A percentile compares a stretch with the other conserved stretches of the same genome.
These are phyloP conservation scores for Enteromius afrohamiltoni DNA, from an alignment of 2,797 vertebrate species.

Conservation along the genomic window DNA sequence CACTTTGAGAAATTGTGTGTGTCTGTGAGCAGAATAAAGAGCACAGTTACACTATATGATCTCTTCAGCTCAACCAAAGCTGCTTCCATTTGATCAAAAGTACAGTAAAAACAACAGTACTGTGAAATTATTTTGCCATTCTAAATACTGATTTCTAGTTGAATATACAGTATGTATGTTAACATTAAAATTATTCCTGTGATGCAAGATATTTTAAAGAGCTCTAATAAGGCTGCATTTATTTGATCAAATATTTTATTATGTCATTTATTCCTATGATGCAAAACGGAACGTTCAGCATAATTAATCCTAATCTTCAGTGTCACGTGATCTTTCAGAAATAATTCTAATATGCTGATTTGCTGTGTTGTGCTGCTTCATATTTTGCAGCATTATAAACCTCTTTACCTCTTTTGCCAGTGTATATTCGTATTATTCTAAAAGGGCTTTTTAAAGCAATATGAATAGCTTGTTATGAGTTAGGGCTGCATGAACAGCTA, in stretches of 20 bases:
- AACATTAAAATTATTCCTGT: not conserved
- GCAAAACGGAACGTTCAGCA: not conserved
- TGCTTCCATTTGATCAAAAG: not conserved
- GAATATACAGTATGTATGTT: not conserved
- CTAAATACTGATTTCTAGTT: not conserved
- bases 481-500: not conserved
- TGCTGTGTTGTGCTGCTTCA: not conserved
- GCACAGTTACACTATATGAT: not conserved
- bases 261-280: not conserved
- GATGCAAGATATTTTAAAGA: not conserved
- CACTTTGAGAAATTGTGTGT: not conserved
- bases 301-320: not conserved
- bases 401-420: too few species aligned
- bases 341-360: not conserved
- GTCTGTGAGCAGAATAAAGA: not conserved
- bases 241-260: not conserved
- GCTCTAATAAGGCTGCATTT: not conserved
- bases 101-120: not conserved
- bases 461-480: not conserved
- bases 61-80: not conserved
- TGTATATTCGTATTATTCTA: not conserved
- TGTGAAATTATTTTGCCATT: not conserved
- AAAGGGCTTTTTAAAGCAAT: not conserved
- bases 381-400: not conserved
- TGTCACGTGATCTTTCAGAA: not conserved